Base-by-base conservation (phyloP, 2,888 invertebrate genomes). In the Alcis repandata region DNA sequence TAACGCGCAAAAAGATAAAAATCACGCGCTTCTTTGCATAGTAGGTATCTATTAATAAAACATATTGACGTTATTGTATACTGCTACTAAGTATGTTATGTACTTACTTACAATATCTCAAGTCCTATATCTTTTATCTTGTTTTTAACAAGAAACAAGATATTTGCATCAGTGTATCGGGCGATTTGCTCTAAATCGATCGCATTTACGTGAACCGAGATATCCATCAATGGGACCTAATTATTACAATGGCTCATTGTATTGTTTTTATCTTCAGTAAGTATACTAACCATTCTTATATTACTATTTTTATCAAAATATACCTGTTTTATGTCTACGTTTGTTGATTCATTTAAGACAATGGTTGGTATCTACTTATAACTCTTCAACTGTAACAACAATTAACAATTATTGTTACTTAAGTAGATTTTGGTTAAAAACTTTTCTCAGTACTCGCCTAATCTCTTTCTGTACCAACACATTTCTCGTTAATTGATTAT, bases 1-100 rank as follows among this genome's bases (percentile, higher is more conserved):
- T 63, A 66, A 69, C 56, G 67, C 77, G 75, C 69, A 77, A 63
- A 70, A 70, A 71, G 77, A 79, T 79, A 76, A 78, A 66, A 71
- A 67, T 73, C 72, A 70, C 67, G 70, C 69, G 70, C 49, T 67
- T 69, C 70, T 63, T 70, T 51, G 67, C 67, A 72, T 68, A 67
- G 20, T 49, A 48, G 20, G 45, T 49, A n/a, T n/a, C 22, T 69
- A 73, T 66, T 77, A 72, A 72, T 71, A 20, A 69, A 63, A 70
- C 66, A 65, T 60, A 70, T 67, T 63, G 70, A 71, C 72, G 11
- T 20, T 36, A 66, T 45, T 54, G 67, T 59, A 56, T 46, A 41
- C n/a, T n/a, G 32, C 33, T 17, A 53, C 38, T 48, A 41, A 20
- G 49, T 70, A 19, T n/a, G n/a, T n/a, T n/a, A n/a, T n/a, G n/a